Conservation (phyloP, 2,113 vertebrate genomes). For the Cacatua alba region DNA sequence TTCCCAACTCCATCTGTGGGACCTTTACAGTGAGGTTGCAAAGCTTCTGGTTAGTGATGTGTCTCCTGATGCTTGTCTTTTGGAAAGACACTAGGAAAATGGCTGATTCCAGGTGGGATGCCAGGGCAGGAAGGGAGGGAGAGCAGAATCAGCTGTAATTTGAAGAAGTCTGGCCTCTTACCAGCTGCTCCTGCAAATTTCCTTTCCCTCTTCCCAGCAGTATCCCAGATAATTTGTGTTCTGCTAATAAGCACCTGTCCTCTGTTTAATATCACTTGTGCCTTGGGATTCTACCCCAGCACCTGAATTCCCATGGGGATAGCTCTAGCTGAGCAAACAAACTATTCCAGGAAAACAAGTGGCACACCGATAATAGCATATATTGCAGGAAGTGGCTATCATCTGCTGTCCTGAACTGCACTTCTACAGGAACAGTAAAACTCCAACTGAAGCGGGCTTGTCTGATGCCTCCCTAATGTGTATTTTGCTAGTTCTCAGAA, state of each 20-base stretch:
- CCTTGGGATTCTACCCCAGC: neutral
- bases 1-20: neutral
- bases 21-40: neutral
- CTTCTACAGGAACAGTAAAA: neutral
- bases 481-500: neutral
- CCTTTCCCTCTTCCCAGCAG: neutral
- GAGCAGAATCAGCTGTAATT: neutral
- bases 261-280: neutral
- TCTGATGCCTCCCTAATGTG: neutral
- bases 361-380: neutral
- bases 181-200: neutral
- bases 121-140: neutral
- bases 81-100: neutral
- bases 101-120: neutral
- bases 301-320: neutral
- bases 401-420: neutral
- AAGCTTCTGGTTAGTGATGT: neutral
- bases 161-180: neutral
- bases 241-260: conserved; percentile 7
- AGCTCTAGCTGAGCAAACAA: conserved; percentile 20
- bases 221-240: neutral
- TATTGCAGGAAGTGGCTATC: neutral
- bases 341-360: neutral
- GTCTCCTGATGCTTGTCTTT: neutral
- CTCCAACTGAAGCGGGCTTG: neutral